Percentiles rank a stretch among this genome's conserved stretches.
Conservation (phyloP, 2,113 vertebrate genomes). For the Chaetorhynchus papuensis region DNA sequence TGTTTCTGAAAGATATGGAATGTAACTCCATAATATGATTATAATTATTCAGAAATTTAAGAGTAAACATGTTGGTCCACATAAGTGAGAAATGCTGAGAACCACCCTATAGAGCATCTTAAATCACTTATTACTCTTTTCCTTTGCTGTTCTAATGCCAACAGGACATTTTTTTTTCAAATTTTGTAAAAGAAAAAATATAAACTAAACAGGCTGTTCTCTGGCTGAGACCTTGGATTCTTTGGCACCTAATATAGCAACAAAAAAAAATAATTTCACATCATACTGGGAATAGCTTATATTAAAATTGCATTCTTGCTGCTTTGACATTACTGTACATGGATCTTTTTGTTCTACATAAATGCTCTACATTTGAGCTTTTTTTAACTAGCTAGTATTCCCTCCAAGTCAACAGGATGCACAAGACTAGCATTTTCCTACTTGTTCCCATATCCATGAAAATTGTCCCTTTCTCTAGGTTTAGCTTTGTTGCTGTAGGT, state of each 20-base stretch:
- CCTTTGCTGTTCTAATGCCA: background rate
- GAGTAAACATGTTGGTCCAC: background rate
- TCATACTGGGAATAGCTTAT: conserved; percentile 22
- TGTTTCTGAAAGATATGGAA: background rate
- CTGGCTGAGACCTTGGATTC: conserved; percentile 48
- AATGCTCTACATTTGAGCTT: background rate
- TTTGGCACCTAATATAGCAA: conserved; percentile 56
- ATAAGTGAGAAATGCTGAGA: background rate
- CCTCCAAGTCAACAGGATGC: background rate
- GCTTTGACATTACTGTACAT: conserved; percentile 13
- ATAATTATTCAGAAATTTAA: background rate
- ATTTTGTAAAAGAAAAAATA: conserved; percentile 12
- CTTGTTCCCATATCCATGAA: background rate
- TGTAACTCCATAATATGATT: background rate
- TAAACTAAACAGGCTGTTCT: conserved; percentile 35
- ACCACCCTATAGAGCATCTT: background rate
- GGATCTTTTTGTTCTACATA: conserved; percentile 5
- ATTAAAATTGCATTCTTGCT: conserved; percentile 39
- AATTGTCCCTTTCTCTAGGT: background rate
- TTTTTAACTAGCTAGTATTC: background rate
- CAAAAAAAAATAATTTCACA: conserved; percentile 40
- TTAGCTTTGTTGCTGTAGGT: background rate
- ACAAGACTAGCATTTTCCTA: background rate
- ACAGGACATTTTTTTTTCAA: background rate
- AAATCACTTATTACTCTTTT: background rate